A percentile compares a stretch with the other conserved stretches of the same genome.
phyloP scores from a whole-genome alignment of 2,113 vertebrate species.

The Festucalex cinctus region DNA sequence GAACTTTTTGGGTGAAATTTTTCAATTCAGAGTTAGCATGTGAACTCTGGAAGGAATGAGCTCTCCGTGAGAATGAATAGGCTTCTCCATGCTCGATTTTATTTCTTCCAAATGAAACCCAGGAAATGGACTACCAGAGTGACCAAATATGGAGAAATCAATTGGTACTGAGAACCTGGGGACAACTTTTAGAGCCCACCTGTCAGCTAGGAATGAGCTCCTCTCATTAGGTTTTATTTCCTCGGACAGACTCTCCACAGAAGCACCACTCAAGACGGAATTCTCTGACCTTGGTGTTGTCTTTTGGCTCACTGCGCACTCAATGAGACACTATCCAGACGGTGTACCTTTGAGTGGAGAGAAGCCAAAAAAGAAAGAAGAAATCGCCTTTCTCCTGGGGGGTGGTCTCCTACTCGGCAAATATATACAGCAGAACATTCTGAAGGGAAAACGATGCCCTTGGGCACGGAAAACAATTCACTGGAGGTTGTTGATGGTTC shows the following conservation, averaged over 20 bases:
- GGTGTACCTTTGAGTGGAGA: neutral
- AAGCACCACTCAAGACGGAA: neutral
- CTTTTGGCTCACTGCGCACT: neutral
- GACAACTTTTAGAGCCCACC: neutral
- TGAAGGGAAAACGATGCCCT: constrained; percentile 2
- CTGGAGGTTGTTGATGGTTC: neutral
- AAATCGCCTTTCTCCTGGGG: neutral
- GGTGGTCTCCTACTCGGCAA: neutral
- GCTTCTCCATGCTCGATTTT: neutral
- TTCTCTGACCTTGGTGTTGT: neutral
- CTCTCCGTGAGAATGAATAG: neutral
- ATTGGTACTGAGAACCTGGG: neutral
- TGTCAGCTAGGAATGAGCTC: neutral
- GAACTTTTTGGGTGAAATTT: neutral
- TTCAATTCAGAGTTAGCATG: neutral
- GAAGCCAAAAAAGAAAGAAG: neutral
- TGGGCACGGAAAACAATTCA: neutral
- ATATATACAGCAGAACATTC: neutral
- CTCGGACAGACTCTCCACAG: neutral
- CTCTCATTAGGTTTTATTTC: neutral
- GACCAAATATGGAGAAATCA: neutral
- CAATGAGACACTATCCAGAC: constrained; percentile 5
- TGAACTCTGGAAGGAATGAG: too few species aligned
- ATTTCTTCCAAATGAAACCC: neutral
- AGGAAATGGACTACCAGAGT: neutral